Percentiles rank a stretch among this genome's conserved stretches.
phyloP scores from a whole-genome alignment of 2,888 invertebrate genomes.

The Drosophila pseudotakahashii region DNA sequence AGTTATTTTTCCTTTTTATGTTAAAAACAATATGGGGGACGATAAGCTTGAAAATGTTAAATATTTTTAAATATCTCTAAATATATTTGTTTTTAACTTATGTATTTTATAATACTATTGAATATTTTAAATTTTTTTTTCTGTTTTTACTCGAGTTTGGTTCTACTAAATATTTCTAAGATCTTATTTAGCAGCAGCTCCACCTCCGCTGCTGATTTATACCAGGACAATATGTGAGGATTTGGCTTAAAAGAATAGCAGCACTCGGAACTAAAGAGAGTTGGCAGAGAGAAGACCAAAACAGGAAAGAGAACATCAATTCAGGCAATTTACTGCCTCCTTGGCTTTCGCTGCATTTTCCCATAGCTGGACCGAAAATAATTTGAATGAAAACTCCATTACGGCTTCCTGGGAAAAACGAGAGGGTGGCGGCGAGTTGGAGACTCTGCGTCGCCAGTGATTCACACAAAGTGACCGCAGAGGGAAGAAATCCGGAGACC shows the following conservation, averaged over 20 bases:
- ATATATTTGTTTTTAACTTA: no score
- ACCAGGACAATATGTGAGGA: slow-evolving; percentile 55
- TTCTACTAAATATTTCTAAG: no score
- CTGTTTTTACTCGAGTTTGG: no score
- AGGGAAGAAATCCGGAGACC: not conserved
- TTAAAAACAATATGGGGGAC: no score
- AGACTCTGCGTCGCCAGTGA: slow-evolving; percentile 68
- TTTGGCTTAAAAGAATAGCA: slow-evolving; percentile 1
- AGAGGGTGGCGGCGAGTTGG: slow-evolving; percentile 19
- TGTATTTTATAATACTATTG: no score
- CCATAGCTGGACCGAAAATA: slow-evolving; percentile 67
- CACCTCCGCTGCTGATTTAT: slow-evolving; percentile 62
- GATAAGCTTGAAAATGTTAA: no score
- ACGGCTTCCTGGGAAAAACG: slow-evolving; percentile 69
- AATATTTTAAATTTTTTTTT: no score
- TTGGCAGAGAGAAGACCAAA: slow-evolving; percentile 46
- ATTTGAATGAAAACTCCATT: slow-evolving; percentile 84
- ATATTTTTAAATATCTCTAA: no score
- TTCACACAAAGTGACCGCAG: slow-evolving; percentile 69
- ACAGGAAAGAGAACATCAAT: slow-evolving; percentile 76
- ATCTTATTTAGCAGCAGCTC: slow-evolving; percentile 19
- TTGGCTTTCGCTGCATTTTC: slow-evolving; percentile 46
- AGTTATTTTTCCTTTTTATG: no score
- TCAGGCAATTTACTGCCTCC: slow-evolving; percentile 65
- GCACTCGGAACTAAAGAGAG: slow-evolving; percentile 5